Evolutionary conservation across 2,888 invertebrate species (phyloP), one percentile per base, ranked within the genome.

Genomic region (Aleiodes alternator): DNA sequence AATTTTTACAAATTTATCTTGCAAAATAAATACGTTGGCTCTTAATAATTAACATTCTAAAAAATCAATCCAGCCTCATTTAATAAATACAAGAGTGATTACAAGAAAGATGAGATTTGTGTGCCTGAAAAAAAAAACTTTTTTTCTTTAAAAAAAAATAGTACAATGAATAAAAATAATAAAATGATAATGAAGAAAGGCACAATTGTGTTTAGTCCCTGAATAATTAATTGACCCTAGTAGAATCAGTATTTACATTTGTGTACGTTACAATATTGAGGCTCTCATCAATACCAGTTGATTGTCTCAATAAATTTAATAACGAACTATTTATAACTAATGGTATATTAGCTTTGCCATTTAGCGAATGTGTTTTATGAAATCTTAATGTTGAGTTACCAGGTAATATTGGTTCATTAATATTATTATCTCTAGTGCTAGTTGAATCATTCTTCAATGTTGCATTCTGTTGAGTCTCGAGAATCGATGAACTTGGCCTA

Each of bases 311-410:
- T 43, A 87, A 81, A 83, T 89, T 89, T 31, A 87, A 79, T n/a
- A 89, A 80, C 3, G 85, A 85, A 73, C 83, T 87, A 73, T 88
- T 88, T 79, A 88, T 87, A 50, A 87, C 87, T 66, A 89, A 78
- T 3, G 89, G 89, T 76, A 88, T 88, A 77, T 89, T 88, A 0
- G 89, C 86, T 76, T 85, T 87, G 23, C 80, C 85, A 73, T 87
- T 87, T 50, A 88, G 73, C 55, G 77, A 85, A 59, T 87, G 85
- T 57, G 80, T 84, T 71, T 84, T 84, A 43, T 85, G 83, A 38
- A 87, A 73, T 73, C 86, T 87, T 11, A 84, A 79, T 4, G 79
- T 72, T 16, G 79, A 38, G 55, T 71, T 77, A 53, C 76, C 80
- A 11, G 74, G 43, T 7, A 78, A 43, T 55, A 77, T 78, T 16